Conservation (phyloP, 2,113 vertebrate species). For the Oryzias melastigma region DNA sequence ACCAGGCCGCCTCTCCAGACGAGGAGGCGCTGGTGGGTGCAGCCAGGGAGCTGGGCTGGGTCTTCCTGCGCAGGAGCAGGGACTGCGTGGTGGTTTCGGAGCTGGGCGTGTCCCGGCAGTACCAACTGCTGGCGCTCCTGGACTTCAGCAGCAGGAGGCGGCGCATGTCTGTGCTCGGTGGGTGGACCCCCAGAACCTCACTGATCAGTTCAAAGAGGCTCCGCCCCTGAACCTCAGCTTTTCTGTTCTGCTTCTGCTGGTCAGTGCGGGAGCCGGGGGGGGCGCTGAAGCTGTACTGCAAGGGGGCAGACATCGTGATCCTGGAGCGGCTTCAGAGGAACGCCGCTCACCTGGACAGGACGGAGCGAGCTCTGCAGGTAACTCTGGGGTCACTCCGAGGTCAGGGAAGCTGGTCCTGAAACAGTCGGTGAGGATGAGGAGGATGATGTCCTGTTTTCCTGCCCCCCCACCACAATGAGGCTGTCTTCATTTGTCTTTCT, state of each 20-base stretch:
- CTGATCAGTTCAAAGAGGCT: not conserved
- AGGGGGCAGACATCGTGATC: conserved; percentile 90
- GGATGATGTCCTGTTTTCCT: no score
- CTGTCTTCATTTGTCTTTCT: no score
- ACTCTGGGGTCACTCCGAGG: not conserved
- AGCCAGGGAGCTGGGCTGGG: conserved; percentile 86
- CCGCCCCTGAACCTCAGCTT: not conserved
- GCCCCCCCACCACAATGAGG: no score
- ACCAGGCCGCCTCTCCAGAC: conserved; percentile 92
- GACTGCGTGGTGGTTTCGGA: conserved; percentile 84
- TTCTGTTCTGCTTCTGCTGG: conserved; percentile 11
- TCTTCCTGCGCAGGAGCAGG: conserved; percentile 85
- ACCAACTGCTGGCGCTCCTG: conserved; percentile 86
- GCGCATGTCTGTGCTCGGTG: conserved; percentile 93
- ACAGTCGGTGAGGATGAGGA: no score
- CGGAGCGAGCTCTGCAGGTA: conserved; percentile 79
- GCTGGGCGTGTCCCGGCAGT: conserved; percentile 79
- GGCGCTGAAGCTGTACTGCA: conserved; percentile 87
- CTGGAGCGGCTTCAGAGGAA: conserved; percentile 77
- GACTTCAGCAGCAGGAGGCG: conserved; percentile 92
- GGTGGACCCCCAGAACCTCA: conserved; percentile 39
- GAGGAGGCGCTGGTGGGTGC: conserved; percentile 88
- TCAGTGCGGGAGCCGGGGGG: conserved; percentile 88
- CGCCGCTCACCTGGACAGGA: conserved; percentile 62
- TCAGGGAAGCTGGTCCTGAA: no score